Evolutionary conservation across 2,113 vertebrate species (phyloP), one percentile per base, ranked within the genome.

Genomic region (Theropithecus gelada): DNA sequence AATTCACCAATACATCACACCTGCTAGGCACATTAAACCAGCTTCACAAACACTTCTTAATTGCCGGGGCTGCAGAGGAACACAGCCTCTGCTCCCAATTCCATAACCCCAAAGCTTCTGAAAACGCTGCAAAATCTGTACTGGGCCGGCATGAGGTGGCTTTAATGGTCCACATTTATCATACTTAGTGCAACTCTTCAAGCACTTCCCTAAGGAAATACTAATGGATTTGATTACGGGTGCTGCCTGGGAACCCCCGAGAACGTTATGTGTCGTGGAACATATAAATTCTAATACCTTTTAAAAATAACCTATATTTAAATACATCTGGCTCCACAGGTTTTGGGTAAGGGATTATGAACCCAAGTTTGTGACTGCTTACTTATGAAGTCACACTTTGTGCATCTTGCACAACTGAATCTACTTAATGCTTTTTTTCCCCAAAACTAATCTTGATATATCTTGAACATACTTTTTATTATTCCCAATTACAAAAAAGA

Each of bases 221-320:
- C 0, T n/a, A 52, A 16, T 2, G 30, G 30, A 7, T n/a, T 75
- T 30, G 55, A 64, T 22, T 10, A 38, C 0, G 4, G 25, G n/a
- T 12, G 35, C 25, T 17, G 35, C 23, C 52, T 66, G 18, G 16
- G 18, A 55, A 2, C 14, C 55, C 18, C 76, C 0, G 2, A 27
- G 23, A 30, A 2, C 1, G 1, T 25, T 11, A 11, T 4, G 3
- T 0, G 5, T 78, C 61, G 2, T 0, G 22, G 25, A 13, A 14
- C 32, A 38, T 0, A 11, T 0, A 5, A 13, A 3, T 32, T 43
- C 6, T 6, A 38, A 45, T 5, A 27, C 5, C 25, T 43, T 30
- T 64, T 27, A 5, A 70, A 45, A 70, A 5, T 0, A 8, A 5
- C 25, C 25, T 76, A 70, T 3, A 52, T 35, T 18, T 16, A 20